These are phyloP conservation scores for Pardosa pseudoannulata DNA, from an alignment of 2,888 invertebrate species.

Conservation along the genomic window DNA sequence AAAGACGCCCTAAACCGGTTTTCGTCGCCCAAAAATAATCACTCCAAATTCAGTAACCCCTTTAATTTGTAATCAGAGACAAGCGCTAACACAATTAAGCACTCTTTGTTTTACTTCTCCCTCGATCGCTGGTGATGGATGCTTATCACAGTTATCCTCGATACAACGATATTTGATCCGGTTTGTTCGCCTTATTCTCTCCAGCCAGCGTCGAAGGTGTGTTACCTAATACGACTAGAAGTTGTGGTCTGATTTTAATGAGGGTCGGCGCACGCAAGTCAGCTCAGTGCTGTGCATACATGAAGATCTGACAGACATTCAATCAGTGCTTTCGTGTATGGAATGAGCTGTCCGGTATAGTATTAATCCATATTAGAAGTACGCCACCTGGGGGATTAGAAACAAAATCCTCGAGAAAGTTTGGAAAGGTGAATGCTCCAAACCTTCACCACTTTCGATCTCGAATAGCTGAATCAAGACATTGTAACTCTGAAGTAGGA, in stretches of 20 bases:
- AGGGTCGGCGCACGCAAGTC: neutral
- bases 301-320: neutral
- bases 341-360: too few relatives aligned
- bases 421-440: too few relatives aligned
- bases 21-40: neutral
- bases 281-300: too few relatives aligned
- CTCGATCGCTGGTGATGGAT: conserved; percentile 33
- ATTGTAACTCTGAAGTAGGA: too few relatives aligned
- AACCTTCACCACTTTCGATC: too few relatives aligned
- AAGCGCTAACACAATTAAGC: conserved; percentile 52
- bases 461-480: too few relatives aligned
- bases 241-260: conserved; percentile 7
- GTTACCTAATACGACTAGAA: neutral
- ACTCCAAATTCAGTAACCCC: conserved; percentile 8
- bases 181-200: conserved; percentile 44
- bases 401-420: too few relatives aligned
- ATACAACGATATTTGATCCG: conserved; percentile 48
- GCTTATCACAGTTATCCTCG: conserved; percentile 30
- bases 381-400: too few relatives aligned
- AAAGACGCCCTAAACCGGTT: neutral
- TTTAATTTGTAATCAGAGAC: conserved; percentile 39
- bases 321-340: neutral
- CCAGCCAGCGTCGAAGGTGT: neutral
- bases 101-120: conserved; percentile 31
- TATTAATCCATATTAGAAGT: too few relatives aligned